phyloP scores from a whole-genome alignment of 2,113 vertebrate genomes.

The Podarcis muralis region DNA sequence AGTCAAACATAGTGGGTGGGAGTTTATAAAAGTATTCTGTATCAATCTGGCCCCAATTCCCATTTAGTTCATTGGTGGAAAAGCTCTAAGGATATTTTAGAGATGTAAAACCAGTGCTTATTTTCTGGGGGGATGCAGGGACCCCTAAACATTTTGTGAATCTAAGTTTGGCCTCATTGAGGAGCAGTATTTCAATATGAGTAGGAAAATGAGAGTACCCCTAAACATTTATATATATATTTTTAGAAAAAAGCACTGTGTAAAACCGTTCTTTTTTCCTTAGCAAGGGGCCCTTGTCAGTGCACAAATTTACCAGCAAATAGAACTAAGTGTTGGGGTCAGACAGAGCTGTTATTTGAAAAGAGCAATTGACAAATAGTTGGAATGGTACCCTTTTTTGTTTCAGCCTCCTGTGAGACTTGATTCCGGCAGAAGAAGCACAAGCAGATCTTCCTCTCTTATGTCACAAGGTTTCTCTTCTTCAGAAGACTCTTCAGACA shows the following conservation, averaged over 20 bases:
- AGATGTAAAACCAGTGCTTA: not conserved
- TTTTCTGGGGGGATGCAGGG: no score
- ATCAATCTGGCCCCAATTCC: not conserved
- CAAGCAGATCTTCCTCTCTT: constrained; percentile 74
- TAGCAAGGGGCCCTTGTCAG: not conserved
- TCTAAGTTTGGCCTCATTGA: no score
- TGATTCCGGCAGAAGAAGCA: constrained; percentile 58
- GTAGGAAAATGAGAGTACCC: no score
- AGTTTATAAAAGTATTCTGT: not conserved
- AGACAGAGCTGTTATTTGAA: not conserved
- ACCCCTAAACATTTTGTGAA: no score
- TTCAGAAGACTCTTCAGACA: constrained; percentile 82
- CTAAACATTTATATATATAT: no score
- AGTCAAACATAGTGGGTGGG: not conserved
- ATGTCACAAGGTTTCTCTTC: constrained; percentile 71
- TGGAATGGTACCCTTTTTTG: not conserved
- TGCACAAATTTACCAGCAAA: not conserved
- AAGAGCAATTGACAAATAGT: not conserved
- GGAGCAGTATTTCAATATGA: no score
- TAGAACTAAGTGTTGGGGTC: not conserved
- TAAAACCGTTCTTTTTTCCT: not conserved
- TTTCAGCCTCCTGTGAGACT: constrained; percentile 86
- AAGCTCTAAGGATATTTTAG: not conserved
- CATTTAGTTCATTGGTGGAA: not conserved
- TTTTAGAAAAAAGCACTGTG: no score